These are phyloP conservation scores for Tragelaphus buxtoni DNA, from an alignment of 2,113 vertebrate genomes.

Conservation along the genomic window DNA sequence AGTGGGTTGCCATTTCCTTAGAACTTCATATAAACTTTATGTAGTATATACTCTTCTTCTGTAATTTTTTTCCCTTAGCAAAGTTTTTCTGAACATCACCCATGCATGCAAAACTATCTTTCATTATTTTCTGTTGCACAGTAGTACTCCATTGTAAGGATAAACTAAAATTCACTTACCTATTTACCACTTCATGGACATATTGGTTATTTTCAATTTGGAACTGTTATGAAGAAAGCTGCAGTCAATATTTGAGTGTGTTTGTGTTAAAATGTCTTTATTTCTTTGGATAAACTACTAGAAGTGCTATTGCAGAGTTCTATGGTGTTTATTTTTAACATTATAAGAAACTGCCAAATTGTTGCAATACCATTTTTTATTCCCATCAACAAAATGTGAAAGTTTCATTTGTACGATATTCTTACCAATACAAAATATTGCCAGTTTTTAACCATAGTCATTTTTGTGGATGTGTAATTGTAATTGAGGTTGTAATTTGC, in stretches of 20 bases:
- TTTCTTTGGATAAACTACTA: conserved; percentile 10
- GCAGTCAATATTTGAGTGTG: background rate
- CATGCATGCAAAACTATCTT: background rate
- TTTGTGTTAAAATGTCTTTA: background rate
- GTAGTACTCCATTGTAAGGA: background rate
- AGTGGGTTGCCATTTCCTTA: background rate
- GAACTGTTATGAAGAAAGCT: background rate
- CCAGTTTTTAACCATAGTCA: background rate
- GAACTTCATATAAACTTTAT: background rate
- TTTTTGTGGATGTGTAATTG: background rate
- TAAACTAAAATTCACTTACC: background rate
- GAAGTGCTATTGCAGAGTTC: background rate
- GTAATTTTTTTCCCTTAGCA: background rate
- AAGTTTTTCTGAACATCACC: background rate
- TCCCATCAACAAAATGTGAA: background rate
- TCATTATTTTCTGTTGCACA: background rate
- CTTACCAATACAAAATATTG: background rate
- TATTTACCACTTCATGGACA: background rate
- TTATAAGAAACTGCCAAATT: background rate
- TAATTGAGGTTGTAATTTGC: background rate
- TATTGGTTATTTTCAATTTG: background rate
- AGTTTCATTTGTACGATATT: background rate
- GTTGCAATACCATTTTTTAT: background rate
- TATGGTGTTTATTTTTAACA: background rate
- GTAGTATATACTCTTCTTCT: background rate